Conservation (phyloP, 2,888 invertebrate species). For the Tachina lurida region DNA sequence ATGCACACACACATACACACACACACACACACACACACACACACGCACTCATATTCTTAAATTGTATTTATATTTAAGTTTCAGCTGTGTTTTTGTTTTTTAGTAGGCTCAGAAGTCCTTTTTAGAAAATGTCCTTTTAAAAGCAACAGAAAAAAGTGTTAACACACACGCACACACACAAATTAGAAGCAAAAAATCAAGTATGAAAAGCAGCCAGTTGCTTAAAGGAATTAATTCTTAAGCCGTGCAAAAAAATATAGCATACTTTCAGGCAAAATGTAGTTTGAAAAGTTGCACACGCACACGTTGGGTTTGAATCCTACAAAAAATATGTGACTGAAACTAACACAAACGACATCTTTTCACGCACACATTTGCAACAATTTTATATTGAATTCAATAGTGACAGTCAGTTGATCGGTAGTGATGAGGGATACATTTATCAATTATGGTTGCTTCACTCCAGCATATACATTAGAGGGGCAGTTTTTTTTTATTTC, state of each 20-base stretch:
- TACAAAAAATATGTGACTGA: no score
- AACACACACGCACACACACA: slow-evolving; percentile 42
- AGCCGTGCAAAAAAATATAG: background rate
- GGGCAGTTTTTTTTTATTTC: no score
- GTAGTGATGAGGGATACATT: no score
- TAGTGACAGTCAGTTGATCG: no score
- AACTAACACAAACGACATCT: no score
- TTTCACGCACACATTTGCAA: no score
- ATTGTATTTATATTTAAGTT: slow-evolving; percentile 49
- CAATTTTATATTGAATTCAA: no score
- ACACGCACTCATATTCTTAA: background rate
- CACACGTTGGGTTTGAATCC: no score
- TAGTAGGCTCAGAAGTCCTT: slow-evolving; percentile 59
- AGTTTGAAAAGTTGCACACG: no score
- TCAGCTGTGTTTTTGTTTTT: slow-evolving; percentile 46
- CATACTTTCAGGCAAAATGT: no score
- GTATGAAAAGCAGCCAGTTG: slow-evolving; percentile 29
- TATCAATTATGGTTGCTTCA: no score
- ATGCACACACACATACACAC: slow-evolving; percentile 12
- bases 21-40: background rate
- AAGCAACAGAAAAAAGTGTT: slow-evolving; percentile 56
- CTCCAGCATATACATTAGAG: no score
- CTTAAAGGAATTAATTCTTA: background rate
- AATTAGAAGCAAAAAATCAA: slow-evolving; percentile 12
- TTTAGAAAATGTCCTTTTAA: slow-evolving; percentile 56